phyloP scores from a whole-genome alignment of 2,797 vertebrate species.

The Anas bahamensis region DNA sequence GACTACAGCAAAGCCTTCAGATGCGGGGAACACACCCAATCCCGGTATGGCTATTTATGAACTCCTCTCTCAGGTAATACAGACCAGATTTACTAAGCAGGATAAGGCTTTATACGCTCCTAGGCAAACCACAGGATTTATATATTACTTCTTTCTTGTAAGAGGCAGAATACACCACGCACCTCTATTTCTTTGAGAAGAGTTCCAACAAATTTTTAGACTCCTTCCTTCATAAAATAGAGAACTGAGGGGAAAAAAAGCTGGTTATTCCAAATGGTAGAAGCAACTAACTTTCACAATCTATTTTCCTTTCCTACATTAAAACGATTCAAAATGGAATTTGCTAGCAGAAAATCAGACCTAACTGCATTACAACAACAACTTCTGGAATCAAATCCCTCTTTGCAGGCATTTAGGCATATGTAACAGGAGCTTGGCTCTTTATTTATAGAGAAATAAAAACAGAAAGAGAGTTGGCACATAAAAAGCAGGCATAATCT shows the following conservation, averaged over 20 bases:
- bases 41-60: not conserved
- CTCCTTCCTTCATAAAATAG: conserved; percentile 18
- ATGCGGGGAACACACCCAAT: not conserved
- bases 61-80: not conserved
- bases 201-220: not conserved
- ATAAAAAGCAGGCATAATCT: conserved; percentile 25
- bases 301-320: conserved; percentile 24
- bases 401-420: conserved; percentile 44
- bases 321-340: conserved; percentile 34
- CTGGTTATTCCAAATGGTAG: conserved; percentile 7
- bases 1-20: not conserved
- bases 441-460: conserved; percentile 66
- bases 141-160: not conserved
- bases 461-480: not conserved
- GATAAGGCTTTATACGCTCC: not conserved
- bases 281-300: conserved; percentile 22
- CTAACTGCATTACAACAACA: conserved; percentile 40
- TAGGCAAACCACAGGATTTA: not conserved
- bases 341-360: conserved; percentile 41
- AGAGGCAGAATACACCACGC: not conserved
- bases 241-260: not conserved
- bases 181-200: not conserved
- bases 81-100: not conserved
- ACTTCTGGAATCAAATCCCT: conserved; percentile 38
- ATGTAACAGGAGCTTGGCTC: conserved; percentile 31